Evolutionary conservation across 2,888 invertebrate species (phyloP).

Genomic region (Drosophila tanythrix): DNA sequence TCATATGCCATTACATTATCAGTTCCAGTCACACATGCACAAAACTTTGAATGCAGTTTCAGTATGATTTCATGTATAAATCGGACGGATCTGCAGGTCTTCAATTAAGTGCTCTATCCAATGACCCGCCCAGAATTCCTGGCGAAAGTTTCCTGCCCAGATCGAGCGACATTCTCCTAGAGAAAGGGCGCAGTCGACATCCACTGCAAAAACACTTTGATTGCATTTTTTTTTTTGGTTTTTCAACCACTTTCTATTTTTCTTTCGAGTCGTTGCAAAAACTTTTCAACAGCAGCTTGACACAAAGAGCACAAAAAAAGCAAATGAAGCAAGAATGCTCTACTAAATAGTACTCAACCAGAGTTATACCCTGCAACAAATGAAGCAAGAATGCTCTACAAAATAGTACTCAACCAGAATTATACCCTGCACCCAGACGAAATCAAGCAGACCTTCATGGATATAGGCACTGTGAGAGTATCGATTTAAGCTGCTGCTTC

Average conservation of each 20-base stretch:
- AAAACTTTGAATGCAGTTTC: neutral
- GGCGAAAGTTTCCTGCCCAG: slow-evolving; percentile 58
- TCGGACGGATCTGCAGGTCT: neutral
- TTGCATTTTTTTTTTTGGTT: slow-evolving; percentile 55
- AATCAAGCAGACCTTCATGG: rapidly evolving
- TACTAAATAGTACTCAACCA: neutral
- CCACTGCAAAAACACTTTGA: slow-evolving; percentile 60
- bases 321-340: slow-evolving; percentile 15
- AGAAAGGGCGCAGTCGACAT: slow-evolving; percentile 66
- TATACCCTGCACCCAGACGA: slow-evolving; percentile 2
- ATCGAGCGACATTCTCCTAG: slow-evolving; percentile 69
- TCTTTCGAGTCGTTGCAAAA: slow-evolving; percentile 51
- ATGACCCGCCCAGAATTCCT: slow-evolving; percentile 32
- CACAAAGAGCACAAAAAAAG: slow-evolving; percentile 9
- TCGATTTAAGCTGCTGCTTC: neutral
- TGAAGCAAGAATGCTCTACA: slow-evolving; percentile 9
- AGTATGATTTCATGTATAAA: neutral
- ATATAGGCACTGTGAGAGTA: neutral
- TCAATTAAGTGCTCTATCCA: slow-evolving; percentile 21
- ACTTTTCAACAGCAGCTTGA: slow-evolving; percentile 39
- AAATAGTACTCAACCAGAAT: neutral
- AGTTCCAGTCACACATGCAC: neutral
- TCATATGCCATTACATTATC: neutral
- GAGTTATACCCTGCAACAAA: slow-evolving; percentile 3
- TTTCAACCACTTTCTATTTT: slow-evolving; percentile 56